Base-by-base conservation (phyloP, 2,113 vertebrate species). In the Henicopernis longicauda region DNA sequence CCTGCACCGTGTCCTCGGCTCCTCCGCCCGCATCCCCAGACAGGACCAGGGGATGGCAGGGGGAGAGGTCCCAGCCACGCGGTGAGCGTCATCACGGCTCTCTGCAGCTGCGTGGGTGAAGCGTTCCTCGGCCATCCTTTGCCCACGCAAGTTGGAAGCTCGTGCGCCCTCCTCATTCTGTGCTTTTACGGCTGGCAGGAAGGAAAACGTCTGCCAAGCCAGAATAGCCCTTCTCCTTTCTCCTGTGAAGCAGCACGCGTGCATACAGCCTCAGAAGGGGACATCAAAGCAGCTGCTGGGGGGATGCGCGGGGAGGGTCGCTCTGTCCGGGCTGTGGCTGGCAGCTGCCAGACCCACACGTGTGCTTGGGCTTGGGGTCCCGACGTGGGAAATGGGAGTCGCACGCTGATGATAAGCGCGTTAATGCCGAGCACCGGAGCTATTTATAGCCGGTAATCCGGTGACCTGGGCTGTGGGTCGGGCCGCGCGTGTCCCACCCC, bases 381-480 rank as follows among this genome's bases (percentile, higher is more conserved):
- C 10, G 2, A 2, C 0, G 11, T 31, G 61, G 88, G 86, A 82
- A 83, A 27, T 0, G 4, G 89, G 78, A 38, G 13, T 36, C 6
- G 19, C 62, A 17, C 18, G 49, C 72, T 3, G 13, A 10, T 10
- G 70, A 31, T 95, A 92, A 93, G 93, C 79, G 6, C 32, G 16
- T 85, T 93, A 96, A 76, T 45, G 89, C 93, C 15, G 52, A 71
- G 91, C 0, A 0, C 74, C 4, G 47, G 82, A 71, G 82, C 89
- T 95, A 76, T 96, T 90, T 82, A 82, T 90, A 93, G 82, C n/a
- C 9, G 0, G 74, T 96, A 97, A 97, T 96, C 95, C 66, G 3
- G 66, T 96, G 96, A 96, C 96, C 95, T 88, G 95, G 96, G 79
- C 86, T 72, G 89, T 11, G 32, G 96, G 95, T 97, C 86, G 13